Evolutionary conservation across 2,113 vertebrate species (phyloP), one percentile per base, ranked within the genome.

Genomic region (Clarias macrocephalus): DNA sequence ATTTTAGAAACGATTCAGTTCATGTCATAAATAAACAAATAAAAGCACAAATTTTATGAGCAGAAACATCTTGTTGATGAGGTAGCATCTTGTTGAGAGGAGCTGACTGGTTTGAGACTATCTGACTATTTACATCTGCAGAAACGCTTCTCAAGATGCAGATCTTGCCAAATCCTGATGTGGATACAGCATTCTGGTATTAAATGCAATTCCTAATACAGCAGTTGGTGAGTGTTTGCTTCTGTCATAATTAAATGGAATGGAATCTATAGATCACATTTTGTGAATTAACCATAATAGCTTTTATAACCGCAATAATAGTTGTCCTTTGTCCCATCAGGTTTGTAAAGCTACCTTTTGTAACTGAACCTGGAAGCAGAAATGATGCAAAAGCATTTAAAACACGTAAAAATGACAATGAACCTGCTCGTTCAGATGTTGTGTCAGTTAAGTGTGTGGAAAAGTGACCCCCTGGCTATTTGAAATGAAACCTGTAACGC

Each of bases 391-490:
- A 62, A 25, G 11, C 21, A 82, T 82, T 65, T 65, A 82, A 42
- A 81, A n/a, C 60, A 82, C 33, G 57, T 21, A 30, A 15, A 81
- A 81, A 81, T 62, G 16, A 30, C 18, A 1, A 25, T 66, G 23
- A 83, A 66, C 62, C 23, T 66, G 81, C 19, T 48, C 66, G 42
- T 63, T 82, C 7, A 60, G 62, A 30, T 21, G 30, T 21, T 65
- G 33, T 63, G 59, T 59, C 66, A 37, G 52, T 57, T 23, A 13
- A 73, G 54, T 84, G 54, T 84, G 19, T 33, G 21, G n/a, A 72
- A 72, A 84, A 73, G 30, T 84, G 11, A 42, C 52, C 52, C 68
- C 68, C 37, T 60, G 56, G 83, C 28, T 85, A 85, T n/a, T 62
- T 85, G n/a, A 84, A 85, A 85, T 76, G 25, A 76, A 59, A 85